Percentiles rank a stretch among this genome's conserved stretches.
Evolutionary conservation across 2,113 vertebrate species (phyloP).

Genomic region (Naja naja): DNA sequence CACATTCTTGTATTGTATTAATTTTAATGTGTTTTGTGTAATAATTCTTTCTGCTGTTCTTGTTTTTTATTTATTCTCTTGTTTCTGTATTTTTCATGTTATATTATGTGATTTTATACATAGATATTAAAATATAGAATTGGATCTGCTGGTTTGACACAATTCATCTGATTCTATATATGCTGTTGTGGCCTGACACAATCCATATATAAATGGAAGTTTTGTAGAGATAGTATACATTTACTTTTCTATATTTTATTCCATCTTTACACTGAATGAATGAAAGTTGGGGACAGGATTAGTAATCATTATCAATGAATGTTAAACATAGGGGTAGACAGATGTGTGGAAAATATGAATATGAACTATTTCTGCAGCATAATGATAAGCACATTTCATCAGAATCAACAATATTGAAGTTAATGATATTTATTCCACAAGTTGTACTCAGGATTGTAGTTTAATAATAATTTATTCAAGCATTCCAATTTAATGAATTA

Average conservation of each 20-base stretch:
- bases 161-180: not conserved
- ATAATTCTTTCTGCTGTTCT: not conserved
- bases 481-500: constrained; percentile 11
- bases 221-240: not conserved
- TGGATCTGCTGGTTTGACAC: not conserved
- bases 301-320: not conserved
- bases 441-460: not conserved
- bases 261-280: not conserved
- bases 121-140: not conserved
- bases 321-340: not conserved
- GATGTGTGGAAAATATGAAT: not conserved
- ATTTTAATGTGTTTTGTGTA: not conserved
- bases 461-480: not conserved
- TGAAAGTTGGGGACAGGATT: too few species aligned
- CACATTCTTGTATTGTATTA: not conserved
- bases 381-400: not conserved
- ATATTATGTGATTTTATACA: not conserved
- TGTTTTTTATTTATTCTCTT: not conserved
- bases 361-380: not conserved
- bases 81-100: not conserved
- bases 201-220: not conserved
- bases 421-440: not conserved
- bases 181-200: not conserved
- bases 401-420: not conserved
- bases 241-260: not conserved